Evolutionary conservation across 2,113 vertebrate species (phyloP).

Genomic region (Acanthochromis polyacanthus): DNA sequence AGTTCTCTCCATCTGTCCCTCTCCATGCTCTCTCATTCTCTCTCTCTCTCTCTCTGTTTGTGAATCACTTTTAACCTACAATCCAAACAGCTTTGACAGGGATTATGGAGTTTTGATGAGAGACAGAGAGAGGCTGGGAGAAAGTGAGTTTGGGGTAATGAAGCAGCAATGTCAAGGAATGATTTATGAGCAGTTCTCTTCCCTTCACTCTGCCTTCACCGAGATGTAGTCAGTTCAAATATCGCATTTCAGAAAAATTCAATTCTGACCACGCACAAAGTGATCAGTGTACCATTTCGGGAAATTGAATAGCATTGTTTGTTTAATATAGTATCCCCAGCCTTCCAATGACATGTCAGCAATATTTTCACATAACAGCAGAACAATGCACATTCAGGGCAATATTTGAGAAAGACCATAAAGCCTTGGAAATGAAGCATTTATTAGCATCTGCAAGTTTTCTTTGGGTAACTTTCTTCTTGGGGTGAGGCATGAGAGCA

Average conservation of each 20-base stretch:
- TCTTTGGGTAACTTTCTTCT: not conserved
- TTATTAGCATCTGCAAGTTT: constrained; percentile 30
- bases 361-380: constrained; percentile 59
- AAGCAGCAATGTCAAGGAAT: constrained; percentile 78
- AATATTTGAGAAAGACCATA: constrained; percentile 30
- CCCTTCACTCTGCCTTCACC: constrained; percentile 56
- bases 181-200: constrained; percentile 75
- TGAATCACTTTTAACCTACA: constrained; percentile 73
- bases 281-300: constrained; percentile 75
- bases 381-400: constrained; percentile 44
- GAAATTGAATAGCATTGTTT: constrained; percentile 73
- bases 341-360: constrained; percentile 62
- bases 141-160: constrained; percentile 78
- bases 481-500: not conserved
- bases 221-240: constrained; percentile 67
- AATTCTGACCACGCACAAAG: constrained; percentile 70
- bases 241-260: constrained; percentile 66
- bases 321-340: constrained; percentile 62
- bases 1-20: constrained; percentile 17
- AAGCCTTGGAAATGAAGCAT: constrained; percentile 29
- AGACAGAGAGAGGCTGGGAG: constrained; percentile 63
- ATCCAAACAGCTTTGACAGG: constrained; percentile 77
- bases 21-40: constrained; percentile 18
- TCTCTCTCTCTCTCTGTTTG: constrained; percentile 57
- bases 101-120: constrained; percentile 80